phyloP scores from a whole-genome alignment of 2,113 vertebrate genomes.

The Anguilla japonica region DNA sequence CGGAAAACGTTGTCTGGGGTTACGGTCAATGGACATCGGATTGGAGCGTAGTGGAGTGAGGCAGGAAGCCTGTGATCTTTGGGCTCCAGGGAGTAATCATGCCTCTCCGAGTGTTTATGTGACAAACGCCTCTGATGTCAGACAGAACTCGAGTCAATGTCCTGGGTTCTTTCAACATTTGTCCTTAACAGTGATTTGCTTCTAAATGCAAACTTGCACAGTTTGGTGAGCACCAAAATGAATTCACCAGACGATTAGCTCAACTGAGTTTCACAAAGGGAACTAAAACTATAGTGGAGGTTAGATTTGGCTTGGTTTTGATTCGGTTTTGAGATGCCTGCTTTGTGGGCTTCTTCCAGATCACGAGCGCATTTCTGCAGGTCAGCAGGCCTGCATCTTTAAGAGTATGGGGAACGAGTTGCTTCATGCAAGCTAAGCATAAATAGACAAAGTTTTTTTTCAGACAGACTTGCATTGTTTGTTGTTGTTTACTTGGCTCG shows the following conservation, averaged over 20 bases:
- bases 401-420: not conserved
- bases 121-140: slow-evolving; percentile 3
- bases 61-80: slow-evolving; percentile 21
- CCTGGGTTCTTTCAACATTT: not conserved
- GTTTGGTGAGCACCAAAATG: not conserved
- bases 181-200: not conserved
- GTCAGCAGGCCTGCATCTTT: not conserved
- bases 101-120: not conserved
- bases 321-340: not conserved
- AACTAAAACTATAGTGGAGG: not conserved
- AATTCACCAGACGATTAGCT: not conserved
- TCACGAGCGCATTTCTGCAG: not conserved
- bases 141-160: not conserved
- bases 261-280: not conserved
- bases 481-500: not conserved
- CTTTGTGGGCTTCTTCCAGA: no score
- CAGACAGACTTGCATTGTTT: not conserved
- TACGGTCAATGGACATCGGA: not conserved
- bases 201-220: not conserved
- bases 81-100: not conserved
- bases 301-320: not conserved
- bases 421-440: not conserved
- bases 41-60: slow-evolving; percentile 10
- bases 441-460: not conserved
- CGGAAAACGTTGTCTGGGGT: not conserved